Conservation (phyloP, 2,113 vertebrate species). For the Scopus umbretta region DNA sequence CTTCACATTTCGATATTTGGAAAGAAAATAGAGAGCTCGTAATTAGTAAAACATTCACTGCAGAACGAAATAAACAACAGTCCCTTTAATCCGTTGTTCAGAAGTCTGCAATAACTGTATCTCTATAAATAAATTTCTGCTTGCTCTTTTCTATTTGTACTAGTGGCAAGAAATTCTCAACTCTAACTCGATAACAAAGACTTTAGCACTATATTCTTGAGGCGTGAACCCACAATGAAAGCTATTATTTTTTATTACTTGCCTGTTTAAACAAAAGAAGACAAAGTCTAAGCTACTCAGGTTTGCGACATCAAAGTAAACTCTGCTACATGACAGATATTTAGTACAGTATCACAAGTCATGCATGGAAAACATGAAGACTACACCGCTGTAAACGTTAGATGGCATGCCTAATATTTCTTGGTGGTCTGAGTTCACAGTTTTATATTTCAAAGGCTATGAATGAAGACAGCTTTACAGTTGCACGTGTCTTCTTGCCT, state of each 20-base stretch:
- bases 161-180: not conserved
- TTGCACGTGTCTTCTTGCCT: constrained; percentile 18
- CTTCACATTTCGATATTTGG: not conserved
- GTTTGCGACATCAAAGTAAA: constrained; percentile 54
- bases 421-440: constrained; percentile 60
- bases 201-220: not conserved
- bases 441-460: constrained; percentile 67
- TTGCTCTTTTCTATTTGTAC: constrained; percentile 25
- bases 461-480: constrained; percentile 53
- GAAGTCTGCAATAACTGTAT: constrained; percentile 57
- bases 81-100: constrained; percentile 61
- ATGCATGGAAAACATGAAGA: constrained; percentile 27
- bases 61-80: constrained; percentile 57
- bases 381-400: constrained; percentile 42
- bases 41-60: constrained; percentile 43
- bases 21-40: constrained; percentile 54
- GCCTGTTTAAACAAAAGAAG: not conserved
- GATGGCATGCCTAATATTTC: constrained; percentile 39
- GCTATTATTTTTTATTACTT: constrained; percentile 34
- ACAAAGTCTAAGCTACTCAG: constrained; percentile 14
- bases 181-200: not conserved
- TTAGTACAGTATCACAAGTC: constrained; percentile 43
- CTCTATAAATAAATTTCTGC: constrained; percentile 52
- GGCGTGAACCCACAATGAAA: not conserved
- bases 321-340: constrained; percentile 35